Evolutionary conservation across 2,113 vertebrate genomes (phyloP), one percentile per base, ranked within the genome.

Genomic region (Xenopus laevis): DNA sequence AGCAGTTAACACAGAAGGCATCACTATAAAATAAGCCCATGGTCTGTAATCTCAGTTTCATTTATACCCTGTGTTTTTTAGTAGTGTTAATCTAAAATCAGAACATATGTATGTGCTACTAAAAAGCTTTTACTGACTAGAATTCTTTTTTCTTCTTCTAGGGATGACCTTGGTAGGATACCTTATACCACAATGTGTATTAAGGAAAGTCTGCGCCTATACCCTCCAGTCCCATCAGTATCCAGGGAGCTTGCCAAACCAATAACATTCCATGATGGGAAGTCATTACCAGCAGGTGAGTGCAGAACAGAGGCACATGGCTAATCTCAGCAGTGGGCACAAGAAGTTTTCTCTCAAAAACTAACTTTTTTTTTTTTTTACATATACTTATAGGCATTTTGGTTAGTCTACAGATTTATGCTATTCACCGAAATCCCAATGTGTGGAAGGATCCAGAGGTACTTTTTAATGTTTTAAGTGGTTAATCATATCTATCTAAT

Each of bases 181-280:
- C 89, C 91, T 13, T 95, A 96, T 58, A 94, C 87, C 60, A 97
- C 94, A 0, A 94, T 95, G 93, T 97, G 94, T 68, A 89, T 97
- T 77, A 98, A 98, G 72, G 94, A 98, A 80, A 92, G 88, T 11
- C 77, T 98, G 20, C 91, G 93, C 4, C 78, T 98, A 15, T 94
- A 92, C 70, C 90, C 94, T 0, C 93, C 93, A 0, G 91, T 92
- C 0, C 88, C 92, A n/a, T 6, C 0, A 0, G 65, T 92, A 0
- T 10, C 82, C 67, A 86, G 93, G 64, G 59, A 76, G 20, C 80
- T 88, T 65, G 86, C 83, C 68, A 91, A 91, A 79, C 87, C 93
- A 3, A 10, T 96, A 45, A 95, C 89, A 0, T 98, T 97, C 80
- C 84, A 82, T n/a, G 94, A 96, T 84, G 95, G 94, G 63, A 85